These are phyloP conservation scores for Paguma larvata DNA, from an alignment of 2,797 vertebrate genomes.

Conservation along the genomic window DNA sequence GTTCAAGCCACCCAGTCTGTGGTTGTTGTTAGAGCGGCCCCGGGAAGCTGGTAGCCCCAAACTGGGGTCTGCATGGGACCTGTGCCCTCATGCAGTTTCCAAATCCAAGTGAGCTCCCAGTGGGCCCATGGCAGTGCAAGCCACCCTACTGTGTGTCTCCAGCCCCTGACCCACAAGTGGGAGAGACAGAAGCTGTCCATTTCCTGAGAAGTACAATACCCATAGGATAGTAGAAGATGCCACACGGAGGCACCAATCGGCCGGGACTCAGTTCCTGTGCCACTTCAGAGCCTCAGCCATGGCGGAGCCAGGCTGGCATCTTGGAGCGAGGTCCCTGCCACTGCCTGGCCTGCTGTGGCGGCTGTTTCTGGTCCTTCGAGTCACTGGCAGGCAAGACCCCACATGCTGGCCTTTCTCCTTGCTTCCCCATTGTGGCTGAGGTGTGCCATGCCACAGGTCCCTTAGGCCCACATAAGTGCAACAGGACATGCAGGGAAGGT, in stretches of 20 bases:
- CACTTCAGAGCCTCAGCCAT: neutral
- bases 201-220: neutral
- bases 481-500: neutral
- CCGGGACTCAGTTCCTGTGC: rapidly evolving
- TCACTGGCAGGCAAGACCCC: neutral
- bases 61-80: rapidly evolving
- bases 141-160: neutral
- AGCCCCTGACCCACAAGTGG: rapidly evolving
- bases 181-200: neutral
- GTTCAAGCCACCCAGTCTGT: neutral
- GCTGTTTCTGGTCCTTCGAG: rapidly evolving
- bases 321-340: rapidly evolving
- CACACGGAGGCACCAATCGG: rapidly evolving
- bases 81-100: rapidly evolving
- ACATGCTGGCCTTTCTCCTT: rapidly evolving
- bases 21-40: rapidly evolving
- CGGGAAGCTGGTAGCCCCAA: neutral
- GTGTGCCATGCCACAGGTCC: rapidly evolving
- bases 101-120: neutral
- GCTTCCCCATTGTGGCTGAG: neutral
- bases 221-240: rapidly evolving
- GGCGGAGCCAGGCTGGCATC: no score
- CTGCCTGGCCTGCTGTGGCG: rapidly evolving
- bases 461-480: rapidly evolving
- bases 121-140: rapidly evolving